Percentiles rank a stretch among this genome's conserved stretches.
phyloP scores from a whole-genome alignment of 1,140 invertebrate genomes.

The Lanistes nyassanus region DNA sequence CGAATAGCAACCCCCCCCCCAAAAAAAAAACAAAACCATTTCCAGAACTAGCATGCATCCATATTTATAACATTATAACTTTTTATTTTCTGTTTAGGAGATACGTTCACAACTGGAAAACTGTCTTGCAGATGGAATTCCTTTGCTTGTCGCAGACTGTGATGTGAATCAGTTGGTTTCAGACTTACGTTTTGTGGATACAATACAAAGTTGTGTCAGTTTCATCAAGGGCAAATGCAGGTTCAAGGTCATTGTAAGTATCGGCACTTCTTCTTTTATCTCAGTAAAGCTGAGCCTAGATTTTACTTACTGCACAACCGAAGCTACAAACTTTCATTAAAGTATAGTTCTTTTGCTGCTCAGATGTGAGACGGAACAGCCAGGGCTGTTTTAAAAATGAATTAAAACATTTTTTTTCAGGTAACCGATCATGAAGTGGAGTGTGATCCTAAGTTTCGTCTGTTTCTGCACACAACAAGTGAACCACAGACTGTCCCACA shows the following conservation, averaged over 20 bases:
- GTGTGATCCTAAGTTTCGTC: slow-evolving; percentile 64
- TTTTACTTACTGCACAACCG: too few species aligned
- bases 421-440: slow-evolving; percentile 67
- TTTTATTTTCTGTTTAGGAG: slow-evolving; percentile 58
- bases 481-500: slow-evolving; percentile 61
- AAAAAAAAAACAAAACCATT: too few species aligned
- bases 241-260: slow-evolving; percentile 65
- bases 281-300: too few species aligned
- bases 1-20: too few species aligned
- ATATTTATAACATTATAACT: background rate
- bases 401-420: slow-evolving; percentile 30
- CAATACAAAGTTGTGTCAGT: slow-evolving; percentile 50
- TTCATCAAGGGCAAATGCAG: slow-evolving; percentile 60
- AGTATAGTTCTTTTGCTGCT: too few species aligned
- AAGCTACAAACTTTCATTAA: too few species aligned
- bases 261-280: too few species aligned
- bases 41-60: background rate
- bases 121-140: slow-evolving; percentile 62
- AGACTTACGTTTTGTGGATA: slow-evolving; percentile 55
- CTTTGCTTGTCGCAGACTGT: slow-evolving; percentile 63
- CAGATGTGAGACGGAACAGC: too few species aligned
- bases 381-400: too few species aligned
- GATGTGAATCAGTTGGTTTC: slow-evolving; percentile 51
- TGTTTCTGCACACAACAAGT: slow-evolving; percentile 64
- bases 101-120: slow-evolving; percentile 64